A percentile compares a stretch with the other conserved stretches of the same genome.
These are phyloP conservation scores for Myxocyprinus asiaticus DNA, from an alignment of 2,113 vertebrate genomes.

Conservation along the genomic window DNA sequence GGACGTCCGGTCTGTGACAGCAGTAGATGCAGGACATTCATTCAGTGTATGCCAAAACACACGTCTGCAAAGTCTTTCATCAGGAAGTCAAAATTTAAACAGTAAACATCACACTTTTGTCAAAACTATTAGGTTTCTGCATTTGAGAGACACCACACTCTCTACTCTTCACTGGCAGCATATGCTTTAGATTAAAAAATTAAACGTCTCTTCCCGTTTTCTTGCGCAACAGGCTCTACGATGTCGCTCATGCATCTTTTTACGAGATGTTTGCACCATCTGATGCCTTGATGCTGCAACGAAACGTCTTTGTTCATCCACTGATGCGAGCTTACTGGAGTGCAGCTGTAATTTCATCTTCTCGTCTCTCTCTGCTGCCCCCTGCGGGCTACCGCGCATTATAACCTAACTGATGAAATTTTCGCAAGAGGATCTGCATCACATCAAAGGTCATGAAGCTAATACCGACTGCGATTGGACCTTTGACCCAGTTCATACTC, in stretches of 20 bases:
- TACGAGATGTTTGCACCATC: not conserved
- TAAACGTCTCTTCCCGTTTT: not conserved
- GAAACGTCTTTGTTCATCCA: not conserved
- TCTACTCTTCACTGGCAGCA: slow-evolving; percentile 23
- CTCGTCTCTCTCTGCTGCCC: not conserved
- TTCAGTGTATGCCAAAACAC: not conserved
- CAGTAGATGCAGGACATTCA: not conserved
- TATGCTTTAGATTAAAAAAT: not conserved
- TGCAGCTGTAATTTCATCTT: too few relatives aligned
- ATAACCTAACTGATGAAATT: slow-evolving; percentile 74
- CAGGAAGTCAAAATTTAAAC: not conserved
- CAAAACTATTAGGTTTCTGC: not conserved
- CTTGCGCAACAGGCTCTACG: not conserved
- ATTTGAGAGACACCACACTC: not conserved
- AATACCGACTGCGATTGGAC: slow-evolving; percentile 94
- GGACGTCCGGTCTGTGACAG: not conserved
- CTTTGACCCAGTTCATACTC: slow-evolving; percentile 99
- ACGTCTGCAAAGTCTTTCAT: not conserved
- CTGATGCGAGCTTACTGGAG: too few relatives aligned
- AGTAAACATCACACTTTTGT: not conserved
- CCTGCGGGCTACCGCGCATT: slow-evolving; percentile 58
- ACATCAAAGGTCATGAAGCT: slow-evolving; percentile 99
- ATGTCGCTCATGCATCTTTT: not conserved
- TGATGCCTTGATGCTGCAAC: not conserved
- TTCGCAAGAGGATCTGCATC: slow-evolving; percentile 88